Percentiles rank a stretch among this genome's conserved stretches.
These are phyloP conservation scores for Cavia aperea DNA, from an alignment of 2,113 vertebrate genomes.

Conservation along the genomic window DNA sequence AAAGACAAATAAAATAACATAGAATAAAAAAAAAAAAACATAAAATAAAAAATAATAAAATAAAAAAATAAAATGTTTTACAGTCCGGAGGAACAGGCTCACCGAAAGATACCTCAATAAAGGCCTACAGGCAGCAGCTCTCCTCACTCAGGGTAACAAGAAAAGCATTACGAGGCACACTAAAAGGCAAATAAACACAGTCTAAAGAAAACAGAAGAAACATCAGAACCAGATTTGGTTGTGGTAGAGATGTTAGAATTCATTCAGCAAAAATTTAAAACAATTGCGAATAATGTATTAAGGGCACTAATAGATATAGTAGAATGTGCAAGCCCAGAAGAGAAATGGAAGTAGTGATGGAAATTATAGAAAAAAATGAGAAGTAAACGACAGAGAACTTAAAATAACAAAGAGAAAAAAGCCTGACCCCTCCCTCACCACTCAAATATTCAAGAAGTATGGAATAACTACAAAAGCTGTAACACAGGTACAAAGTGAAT, in stretches of 20 bases:
- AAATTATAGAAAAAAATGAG: not conserved
- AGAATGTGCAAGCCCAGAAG: not conserved
- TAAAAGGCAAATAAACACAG: not conserved
- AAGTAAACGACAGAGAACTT: not conserved
- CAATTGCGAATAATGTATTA: not conserved
- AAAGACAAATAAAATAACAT: too few relatives aligned
- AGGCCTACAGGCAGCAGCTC: not conserved
- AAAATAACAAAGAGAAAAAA: not conserved
- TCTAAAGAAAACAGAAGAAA: not conserved
- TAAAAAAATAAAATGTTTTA: too few relatives aligned
- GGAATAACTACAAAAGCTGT: not conserved
- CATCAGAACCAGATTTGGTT: not conserved
- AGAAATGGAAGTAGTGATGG: not conserved
- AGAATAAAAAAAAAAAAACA: too few relatives aligned
- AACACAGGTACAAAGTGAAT: not conserved
- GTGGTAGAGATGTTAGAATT: not conserved
- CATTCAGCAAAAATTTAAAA: not conserved
- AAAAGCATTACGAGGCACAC: not conserved
- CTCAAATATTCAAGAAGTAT: not conserved
- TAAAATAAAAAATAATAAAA: too few relatives aligned
- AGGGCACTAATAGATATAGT: not conserved
- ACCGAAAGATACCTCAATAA: not conserved
- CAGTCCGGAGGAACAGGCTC: not conserved
- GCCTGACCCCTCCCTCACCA: not conserved
- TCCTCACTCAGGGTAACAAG: not conserved